A percentile compares a stretch with the other conserved stretches of the same genome.
Evolutionary conservation across 2,113 vertebrate genomes (phyloP).

Genomic region (Spizaetus ornatus): DNA sequence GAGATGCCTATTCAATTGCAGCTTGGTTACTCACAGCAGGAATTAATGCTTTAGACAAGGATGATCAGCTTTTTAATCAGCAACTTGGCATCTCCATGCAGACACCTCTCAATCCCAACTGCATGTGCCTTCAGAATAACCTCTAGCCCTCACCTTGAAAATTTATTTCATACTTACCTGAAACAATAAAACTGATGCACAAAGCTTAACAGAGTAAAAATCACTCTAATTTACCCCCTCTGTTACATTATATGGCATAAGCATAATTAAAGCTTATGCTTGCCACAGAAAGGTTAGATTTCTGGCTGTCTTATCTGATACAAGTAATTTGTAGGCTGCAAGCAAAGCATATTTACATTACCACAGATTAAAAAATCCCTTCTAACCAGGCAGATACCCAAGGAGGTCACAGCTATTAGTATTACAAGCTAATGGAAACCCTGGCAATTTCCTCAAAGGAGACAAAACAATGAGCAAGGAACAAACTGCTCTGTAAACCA

Average conservation of each 20-base stretch:
- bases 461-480: constrained; percentile 13
- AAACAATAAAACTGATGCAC: neutral
- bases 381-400: neutral
- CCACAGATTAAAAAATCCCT: constrained; percentile 33
- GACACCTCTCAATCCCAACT: neutral
- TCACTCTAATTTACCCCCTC: neutral
- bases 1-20: neutral
- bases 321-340: neutral
- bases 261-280: neutral
- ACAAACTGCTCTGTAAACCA: constrained; percentile 6
- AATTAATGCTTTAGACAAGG: neutral
- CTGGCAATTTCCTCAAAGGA: constrained; percentile 46
- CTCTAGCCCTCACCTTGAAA: neutral
- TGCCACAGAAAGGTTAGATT: neutral
- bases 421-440: constrained; percentile 26
- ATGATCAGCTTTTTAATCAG: neutral
- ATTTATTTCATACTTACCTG: neutral
- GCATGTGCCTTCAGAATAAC: neutral
- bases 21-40: neutral
- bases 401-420: constrained; percentile 13
- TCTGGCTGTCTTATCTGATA: constrained; percentile 1
- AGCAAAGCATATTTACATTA: constrained; percentile 20
- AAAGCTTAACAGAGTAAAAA: neutral
- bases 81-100: neutral
- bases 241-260: neutral